phyloP scores from a whole-genome alignment of 37 sponge, comb jelly and placozoan genomes.

The Oscarella lobularis region DNA sequence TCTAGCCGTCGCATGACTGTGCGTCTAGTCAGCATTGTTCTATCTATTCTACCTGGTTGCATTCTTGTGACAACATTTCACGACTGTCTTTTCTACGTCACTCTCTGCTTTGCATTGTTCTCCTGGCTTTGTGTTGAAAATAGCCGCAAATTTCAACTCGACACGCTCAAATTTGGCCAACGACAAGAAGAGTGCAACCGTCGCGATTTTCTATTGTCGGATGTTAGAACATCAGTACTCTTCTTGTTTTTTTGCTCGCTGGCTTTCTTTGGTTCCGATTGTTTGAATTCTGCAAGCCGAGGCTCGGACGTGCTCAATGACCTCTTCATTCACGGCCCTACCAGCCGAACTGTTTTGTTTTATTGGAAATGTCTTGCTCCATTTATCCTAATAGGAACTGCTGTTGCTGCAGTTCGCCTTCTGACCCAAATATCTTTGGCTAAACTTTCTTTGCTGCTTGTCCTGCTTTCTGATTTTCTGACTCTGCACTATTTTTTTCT shows the following conservation, averaged over 20 bases:
- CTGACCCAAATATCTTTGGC: slow-evolving; percentile 12
- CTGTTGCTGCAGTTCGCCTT: slow-evolving; percentile 27
- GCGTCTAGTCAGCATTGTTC: slow-evolving; percentile 28
- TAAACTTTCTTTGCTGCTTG: slow-evolving; percentile 22
- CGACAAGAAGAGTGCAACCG: too few relatives aligned
- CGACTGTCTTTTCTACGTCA: slow-evolving; percentile 47
- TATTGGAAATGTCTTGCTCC: slow-evolving; percentile 55
- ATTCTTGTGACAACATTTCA: slow-evolving; percentile 44
- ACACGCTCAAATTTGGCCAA: too few relatives aligned
- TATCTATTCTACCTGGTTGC: slow-evolving; percentile 37
- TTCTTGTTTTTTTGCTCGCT: slow-evolving; percentile 42
- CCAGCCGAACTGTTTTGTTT: slow-evolving; percentile 61
- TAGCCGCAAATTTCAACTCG: too few relatives aligned
- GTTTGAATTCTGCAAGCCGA: slow-evolving; percentile 69
- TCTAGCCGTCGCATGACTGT: slow-evolving; percentile 17
- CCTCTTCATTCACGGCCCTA: slow-evolving; percentile 52
- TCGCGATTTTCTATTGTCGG: not conserved
- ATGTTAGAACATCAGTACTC: slow-evolving; percentile 28
- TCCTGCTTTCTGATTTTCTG: slow-evolving; percentile 62
- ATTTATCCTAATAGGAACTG: slow-evolving; percentile 52
- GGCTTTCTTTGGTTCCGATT: slow-evolving; percentile 73
- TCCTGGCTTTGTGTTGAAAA: slow-evolving; percentile 49
- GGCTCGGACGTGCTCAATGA: slow-evolving; percentile 45
- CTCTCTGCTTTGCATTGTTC: slow-evolving; percentile 31
- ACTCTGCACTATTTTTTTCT: slow-evolving; percentile 75